These are phyloP conservation scores for Chionoecetes opilio DNA, from an alignment of 1,140 invertebrate genomes.

Conservation along the genomic window DNA sequence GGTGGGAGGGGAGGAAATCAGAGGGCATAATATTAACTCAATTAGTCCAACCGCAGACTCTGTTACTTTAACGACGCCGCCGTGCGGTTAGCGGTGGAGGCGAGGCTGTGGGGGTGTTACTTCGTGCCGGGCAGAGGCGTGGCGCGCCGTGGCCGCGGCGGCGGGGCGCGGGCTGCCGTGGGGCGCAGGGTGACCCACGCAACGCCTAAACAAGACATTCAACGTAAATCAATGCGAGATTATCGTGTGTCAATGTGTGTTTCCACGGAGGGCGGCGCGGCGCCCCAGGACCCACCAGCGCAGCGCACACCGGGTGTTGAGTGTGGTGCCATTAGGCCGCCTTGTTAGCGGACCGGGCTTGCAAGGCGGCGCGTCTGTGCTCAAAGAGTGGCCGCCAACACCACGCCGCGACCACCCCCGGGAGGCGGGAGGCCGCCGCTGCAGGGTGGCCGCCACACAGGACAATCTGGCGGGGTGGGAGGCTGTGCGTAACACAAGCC, in stretches of 20 bases:
- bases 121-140: neutral
- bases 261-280: neutral
- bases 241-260: neutral
- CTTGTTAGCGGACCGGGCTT: neutral
- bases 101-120: constrained; percentile 50
- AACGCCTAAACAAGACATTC: neutral
- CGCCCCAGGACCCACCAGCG: neutral
- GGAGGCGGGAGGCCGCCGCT: neutral
- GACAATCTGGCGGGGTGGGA: neutral
- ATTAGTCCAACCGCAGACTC: constrained; percentile 62
- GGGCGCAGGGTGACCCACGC: neutral
- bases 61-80: constrained; percentile 54
- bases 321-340: neutral
- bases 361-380: neutral
- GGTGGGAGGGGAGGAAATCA: constrained; percentile 51
- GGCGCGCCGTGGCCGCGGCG: neutral
- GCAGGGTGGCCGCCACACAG: neutral
- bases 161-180: neutral
- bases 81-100: constrained; percentile 11
- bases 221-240: neutral
- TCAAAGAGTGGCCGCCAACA: neutral
- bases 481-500: neutral
- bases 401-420: too few relatives aligned
- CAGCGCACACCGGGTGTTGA: neutral
- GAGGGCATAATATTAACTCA: constrained; percentile 70